These are phyloP conservation scores for Polydrusus tereticollis DNA, from an alignment of 2,888 invertebrate genomes.

Conservation along the genomic window DNA sequence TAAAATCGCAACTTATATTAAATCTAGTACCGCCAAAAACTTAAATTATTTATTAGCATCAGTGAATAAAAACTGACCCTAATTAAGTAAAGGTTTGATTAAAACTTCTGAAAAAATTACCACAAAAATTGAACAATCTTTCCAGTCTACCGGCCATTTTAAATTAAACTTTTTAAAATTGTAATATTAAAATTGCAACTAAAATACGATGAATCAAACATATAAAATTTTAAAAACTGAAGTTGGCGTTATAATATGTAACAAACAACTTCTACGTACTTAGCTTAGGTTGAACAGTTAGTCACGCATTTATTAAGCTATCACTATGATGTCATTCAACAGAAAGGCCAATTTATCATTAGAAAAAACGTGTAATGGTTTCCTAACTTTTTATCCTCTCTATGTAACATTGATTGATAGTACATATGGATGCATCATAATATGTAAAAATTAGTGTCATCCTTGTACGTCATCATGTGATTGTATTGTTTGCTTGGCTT, in stretches of 20 bases:
- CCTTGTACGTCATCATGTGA: neutral
- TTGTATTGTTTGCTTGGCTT: neutral
- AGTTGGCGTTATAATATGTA: no score
- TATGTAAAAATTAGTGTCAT: neutral
- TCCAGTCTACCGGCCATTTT: neutral
- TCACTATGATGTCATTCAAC: neutral
- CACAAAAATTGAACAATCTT: neutral
- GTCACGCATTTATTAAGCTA: neutral
- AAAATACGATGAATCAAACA: no score
- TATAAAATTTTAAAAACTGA: no score
- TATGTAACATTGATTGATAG: neutral
- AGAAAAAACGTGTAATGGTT: neutral
- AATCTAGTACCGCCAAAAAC: no score
- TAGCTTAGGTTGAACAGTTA: neutral
- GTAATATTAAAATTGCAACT: no score
- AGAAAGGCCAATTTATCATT: neutral
- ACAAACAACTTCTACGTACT: no score
- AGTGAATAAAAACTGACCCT: neutral
- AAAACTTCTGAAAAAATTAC: neutral
- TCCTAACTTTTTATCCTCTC: no score
- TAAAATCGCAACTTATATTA: no score
- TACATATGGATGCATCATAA: neutral
- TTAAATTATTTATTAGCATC: neutral
- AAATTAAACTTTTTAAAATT: neutral
- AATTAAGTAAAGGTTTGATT: neutral